A percentile compares a stretch with the other conserved stretches of the same genome.
Evolutionary conservation across 2,888 invertebrate species (phyloP).

Genomic region (Thereva nobilitata): DNA sequence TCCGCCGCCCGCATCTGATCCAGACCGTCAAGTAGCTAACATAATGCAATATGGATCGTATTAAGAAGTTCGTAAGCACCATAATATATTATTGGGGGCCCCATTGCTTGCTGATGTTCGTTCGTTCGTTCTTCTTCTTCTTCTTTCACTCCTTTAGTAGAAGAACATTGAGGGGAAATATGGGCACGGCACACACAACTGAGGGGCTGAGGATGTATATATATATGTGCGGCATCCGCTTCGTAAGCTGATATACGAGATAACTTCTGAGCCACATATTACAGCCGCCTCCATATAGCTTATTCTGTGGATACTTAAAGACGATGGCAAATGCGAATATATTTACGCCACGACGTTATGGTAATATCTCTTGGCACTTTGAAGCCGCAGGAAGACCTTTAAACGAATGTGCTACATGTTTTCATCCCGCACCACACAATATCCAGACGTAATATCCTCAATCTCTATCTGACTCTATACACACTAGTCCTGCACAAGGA

Average conservation of each 20-base stretch:
- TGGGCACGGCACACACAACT: neutral
- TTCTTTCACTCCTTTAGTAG: too few species aligned
- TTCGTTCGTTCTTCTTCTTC: too few species aligned
- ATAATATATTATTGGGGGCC: conserved; percentile 1
- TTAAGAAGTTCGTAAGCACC: conserved; percentile 33
- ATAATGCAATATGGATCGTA: conserved; percentile 30
- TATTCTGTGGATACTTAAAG: conserved; percentile 32
- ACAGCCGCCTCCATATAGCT: conserved; percentile 29
- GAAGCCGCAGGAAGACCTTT: conserved; percentile 23
- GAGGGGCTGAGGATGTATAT: neutral
- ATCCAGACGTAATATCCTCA: too few species aligned
- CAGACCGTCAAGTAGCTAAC: conserved; percentile 14
- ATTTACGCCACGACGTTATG: conserved; percentile 33
- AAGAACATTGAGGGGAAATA: neutral
- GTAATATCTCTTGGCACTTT: conserved; percentile 34
- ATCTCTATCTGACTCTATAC: too few species aligned
- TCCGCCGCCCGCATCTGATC: conserved; percentile 10
- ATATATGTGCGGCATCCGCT: conserved; percentile 9
- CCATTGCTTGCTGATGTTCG: neutral
- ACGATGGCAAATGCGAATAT: conserved; percentile 34
- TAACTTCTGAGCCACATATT: conserved; percentile 32
- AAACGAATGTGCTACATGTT: conserved; percentile 33
- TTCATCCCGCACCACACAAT: conserved; percentile 24
- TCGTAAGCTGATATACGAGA: conserved; percentile 31
- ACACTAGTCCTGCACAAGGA: too few species aligned